A percentile compares a stretch with the other conserved stretches of the same genome.
Evolutionary conservation across 2,113 vertebrate genomes (phyloP).

Genomic region (Pagrus major): DNA sequence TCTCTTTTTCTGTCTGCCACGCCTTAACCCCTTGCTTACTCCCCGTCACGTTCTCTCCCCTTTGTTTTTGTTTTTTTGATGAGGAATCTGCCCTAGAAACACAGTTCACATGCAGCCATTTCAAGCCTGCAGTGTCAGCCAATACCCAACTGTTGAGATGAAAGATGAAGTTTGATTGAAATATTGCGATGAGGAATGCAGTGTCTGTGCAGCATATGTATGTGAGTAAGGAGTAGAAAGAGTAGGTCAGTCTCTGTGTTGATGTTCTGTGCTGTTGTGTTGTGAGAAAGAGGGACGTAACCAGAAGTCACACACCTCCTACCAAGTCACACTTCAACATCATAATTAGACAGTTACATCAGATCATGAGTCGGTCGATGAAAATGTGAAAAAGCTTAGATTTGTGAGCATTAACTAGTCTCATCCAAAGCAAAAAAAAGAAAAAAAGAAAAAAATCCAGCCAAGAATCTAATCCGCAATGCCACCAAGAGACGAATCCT

Average conservation of each 20-base stretch:
- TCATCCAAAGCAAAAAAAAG: conserved; percentile 29
- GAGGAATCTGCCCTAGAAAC: conserved; percentile 37
- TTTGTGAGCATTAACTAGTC: conserved; percentile 40
- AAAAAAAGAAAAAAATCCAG: conserved; percentile 38
- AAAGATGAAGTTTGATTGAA: conserved; percentile 36
- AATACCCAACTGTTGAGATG: not conserved
- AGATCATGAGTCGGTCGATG: conserved; percentile 47
- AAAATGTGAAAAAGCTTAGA: conserved; percentile 45
- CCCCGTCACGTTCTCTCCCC: not conserved
- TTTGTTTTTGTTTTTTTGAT: not conserved
- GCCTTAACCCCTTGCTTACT: conserved; percentile 47
- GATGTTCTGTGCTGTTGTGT: conserved; percentile 39
- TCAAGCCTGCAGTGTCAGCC: conserved; percentile 21
- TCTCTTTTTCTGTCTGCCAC: conserved; percentile 45
- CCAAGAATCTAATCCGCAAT: conserved; percentile 53
- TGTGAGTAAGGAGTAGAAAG: conserved; percentile 43
- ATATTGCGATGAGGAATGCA: conserved; percentile 8
- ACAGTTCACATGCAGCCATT: conserved; percentile 30
- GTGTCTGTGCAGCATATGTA: conserved; percentile 43
- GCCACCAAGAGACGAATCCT: conserved; percentile 58
- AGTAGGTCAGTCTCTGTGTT: conserved; percentile 6
- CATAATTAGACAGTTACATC: conserved; percentile 57
- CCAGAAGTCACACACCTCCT: conserved; percentile 66
- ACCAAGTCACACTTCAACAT: conserved; percentile 58
- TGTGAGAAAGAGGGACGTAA: conserved; percentile 38